Evolutionary conservation across 2,888 invertebrate genomes (phyloP).

Genomic region (Aporophyla lueneburgensis): DNA sequence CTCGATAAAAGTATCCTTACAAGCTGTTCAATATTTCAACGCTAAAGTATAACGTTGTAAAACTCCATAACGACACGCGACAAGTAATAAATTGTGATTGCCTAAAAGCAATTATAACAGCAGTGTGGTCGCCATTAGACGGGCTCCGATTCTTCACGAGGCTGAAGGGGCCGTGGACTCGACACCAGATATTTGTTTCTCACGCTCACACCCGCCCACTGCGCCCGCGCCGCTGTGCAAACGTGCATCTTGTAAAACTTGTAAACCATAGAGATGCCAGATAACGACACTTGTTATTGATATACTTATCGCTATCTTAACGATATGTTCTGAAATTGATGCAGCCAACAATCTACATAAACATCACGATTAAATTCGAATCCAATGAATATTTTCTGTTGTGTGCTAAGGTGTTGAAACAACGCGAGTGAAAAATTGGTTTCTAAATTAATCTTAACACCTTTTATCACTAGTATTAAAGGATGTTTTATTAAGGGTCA

Average conservation of each 20-base stretch:
- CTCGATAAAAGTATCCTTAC: constrained; percentile 58
- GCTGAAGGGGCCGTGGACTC: constrained; percentile 78
- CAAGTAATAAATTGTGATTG: constrained; percentile 78
- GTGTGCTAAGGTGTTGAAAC: constrained; percentile 35
- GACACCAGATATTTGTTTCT: constrained; percentile 86
- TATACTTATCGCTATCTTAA: constrained; percentile 65
- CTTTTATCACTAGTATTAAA: constrained; percentile 60
- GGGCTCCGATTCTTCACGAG: constrained; percentile 73
- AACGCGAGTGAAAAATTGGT: constrained; percentile 29
- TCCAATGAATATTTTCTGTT: constrained; percentile 35
- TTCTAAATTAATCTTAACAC: constrained; percentile 42
- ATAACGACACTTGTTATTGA: constrained; percentile 68
- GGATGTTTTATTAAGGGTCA: constrained; percentile 58
- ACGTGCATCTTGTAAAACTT: constrained; percentile 70
- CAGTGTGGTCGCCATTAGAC: constrained; percentile 70
- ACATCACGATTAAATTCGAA: constrained; percentile 55
- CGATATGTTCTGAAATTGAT: constrained; percentile 62
- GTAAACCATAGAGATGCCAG: constrained; percentile 65
- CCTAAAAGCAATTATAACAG: constrained; percentile 79
- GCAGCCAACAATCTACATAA: constrained; percentile 54
- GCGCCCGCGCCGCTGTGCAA: constrained; percentile 75
- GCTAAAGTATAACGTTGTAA: constrained; percentile 53
- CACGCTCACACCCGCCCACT: constrained; percentile 89
- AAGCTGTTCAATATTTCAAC: constrained; percentile 61
- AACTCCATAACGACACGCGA: constrained; percentile 66